These are phyloP conservation scores for Heterotilapia buettikoferi DNA, from an alignment of 2,113 vertebrate species.

Conservation along the genomic window DNA sequence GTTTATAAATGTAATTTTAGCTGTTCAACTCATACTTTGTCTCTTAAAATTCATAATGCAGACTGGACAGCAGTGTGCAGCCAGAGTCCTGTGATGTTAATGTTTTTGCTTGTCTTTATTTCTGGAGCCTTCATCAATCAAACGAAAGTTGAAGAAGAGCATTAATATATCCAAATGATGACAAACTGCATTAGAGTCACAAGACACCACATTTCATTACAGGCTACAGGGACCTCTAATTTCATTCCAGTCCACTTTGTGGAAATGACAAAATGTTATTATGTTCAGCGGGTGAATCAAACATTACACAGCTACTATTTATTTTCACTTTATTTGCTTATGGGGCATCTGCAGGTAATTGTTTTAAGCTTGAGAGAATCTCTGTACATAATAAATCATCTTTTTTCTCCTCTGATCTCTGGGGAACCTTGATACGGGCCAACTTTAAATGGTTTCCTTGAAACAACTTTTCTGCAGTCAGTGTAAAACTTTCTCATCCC, in stretches of 20 bases:
- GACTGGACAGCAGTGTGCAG: neutral
- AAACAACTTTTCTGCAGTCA: constrained; percentile 35
- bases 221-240: constrained; percentile 74
- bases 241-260: constrained; percentile 77
- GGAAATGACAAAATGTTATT: constrained; percentile 75
- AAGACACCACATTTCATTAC: constrained; percentile 71
- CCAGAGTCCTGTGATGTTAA: constrained; percentile 25
- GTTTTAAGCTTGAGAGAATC: constrained; percentile 68
- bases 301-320: constrained; percentile 72
- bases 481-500: constrained; percentile 51
- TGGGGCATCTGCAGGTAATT: constrained; percentile 72
- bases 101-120: constrained; percentile 46
- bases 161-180: constrained; percentile 68
- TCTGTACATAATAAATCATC: constrained; percentile 74
- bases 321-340: constrained; percentile 74
- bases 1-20: neutral
- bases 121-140: constrained; percentile 49
- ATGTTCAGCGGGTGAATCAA: constrained; percentile 70
- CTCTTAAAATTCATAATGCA: neutral
- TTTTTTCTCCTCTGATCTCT: constrained; percentile 53
- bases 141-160: constrained; percentile 56
- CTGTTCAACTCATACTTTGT: constrained; percentile 30
- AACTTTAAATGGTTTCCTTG: constrained; percentile 55
- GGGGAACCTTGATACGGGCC: constrained; percentile 30
- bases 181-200: constrained; percentile 68